phyloP scores from a whole-genome alignment of 2,113 vertebrate genomes.

The Cryptomyrus ogoouensis region DNA sequence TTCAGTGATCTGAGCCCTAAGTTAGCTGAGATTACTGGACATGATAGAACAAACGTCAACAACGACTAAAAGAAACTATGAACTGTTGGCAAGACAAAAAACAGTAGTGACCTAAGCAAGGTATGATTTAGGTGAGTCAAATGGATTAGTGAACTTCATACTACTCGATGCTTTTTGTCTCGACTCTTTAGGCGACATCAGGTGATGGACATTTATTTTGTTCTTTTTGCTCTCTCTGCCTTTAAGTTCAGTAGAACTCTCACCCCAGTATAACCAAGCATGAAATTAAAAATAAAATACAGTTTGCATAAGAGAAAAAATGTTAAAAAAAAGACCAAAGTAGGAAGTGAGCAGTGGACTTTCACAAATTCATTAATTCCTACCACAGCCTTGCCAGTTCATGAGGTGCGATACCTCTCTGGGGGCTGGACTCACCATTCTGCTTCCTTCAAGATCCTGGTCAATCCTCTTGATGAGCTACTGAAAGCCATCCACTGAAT shows the following conservation, averaged over 20 bases:
- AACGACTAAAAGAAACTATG: neutral
- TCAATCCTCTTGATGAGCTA: neutral
- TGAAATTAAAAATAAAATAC: neutral
- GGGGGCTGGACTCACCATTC: neutral
- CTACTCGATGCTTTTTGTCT: neutral
- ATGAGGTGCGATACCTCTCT: neutral
- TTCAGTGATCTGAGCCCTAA: slow-evolving; percentile 14
- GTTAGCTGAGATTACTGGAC: neutral
- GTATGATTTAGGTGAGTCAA: neutral
- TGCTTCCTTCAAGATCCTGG: neutral
- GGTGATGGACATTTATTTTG: neutral
- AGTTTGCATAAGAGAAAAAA: neutral
- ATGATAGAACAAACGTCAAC: neutral
- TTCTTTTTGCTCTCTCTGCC: neutral
- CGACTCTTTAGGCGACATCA: neutral
- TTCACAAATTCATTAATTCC: slow-evolving; percentile 13
- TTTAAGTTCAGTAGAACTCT: neutral
- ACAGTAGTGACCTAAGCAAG: neutral
- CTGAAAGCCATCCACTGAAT: neutral
- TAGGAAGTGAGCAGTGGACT: neutral
- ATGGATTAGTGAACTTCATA: neutral
- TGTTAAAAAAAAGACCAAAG: neutral
- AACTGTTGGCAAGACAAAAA: neutral
- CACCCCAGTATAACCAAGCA: neutral
- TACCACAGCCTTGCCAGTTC: neutral